Evolutionary conservation across 2,113 vertebrate species (phyloP).

Genomic region (Melanocharis versteri): DNA sequence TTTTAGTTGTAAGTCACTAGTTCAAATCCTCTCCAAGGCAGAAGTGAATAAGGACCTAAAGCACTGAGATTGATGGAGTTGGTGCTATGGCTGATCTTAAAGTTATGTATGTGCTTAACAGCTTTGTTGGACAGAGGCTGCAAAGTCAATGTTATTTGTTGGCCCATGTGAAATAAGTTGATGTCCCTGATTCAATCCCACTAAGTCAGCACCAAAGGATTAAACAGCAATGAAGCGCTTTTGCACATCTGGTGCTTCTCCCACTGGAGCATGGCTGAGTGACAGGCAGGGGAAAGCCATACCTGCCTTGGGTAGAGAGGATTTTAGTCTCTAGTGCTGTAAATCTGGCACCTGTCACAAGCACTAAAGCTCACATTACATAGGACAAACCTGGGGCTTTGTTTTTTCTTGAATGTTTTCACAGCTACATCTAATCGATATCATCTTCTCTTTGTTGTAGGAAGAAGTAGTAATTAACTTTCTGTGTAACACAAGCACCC

Average conservation of each 20-base stretch:
- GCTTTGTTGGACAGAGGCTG: neutral
- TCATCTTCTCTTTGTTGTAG: neutral
- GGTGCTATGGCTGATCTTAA: neutral
- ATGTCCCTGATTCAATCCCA: neutral
- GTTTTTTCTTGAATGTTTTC: constrained; percentile 35
- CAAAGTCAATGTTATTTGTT: constrained; percentile 6
- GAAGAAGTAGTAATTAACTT: constrained; percentile 44
- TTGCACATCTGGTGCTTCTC: constrained; percentile 49
- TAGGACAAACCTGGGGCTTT: constrained; percentile 4
- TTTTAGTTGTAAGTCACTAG: constrained; percentile 8
- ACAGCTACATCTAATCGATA: constrained; percentile 52
- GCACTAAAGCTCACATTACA: constrained; percentile 48
- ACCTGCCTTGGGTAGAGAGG: constrained; percentile 6
- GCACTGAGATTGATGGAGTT: neutral
- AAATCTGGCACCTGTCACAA: constrained; percentile 59
- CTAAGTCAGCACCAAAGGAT: constrained; percentile 40
- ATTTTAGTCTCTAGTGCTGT: neutral
- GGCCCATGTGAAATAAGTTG: neutral
- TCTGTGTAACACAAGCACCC: neutral
- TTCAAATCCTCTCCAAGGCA: neutral
- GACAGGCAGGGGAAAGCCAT: neutral
- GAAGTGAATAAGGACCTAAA: neutral
- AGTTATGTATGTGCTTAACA: constrained; percentile 10
- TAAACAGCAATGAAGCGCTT: constrained; percentile 19
- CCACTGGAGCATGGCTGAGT: constrained; percentile 11